Evolutionary conservation across 2,888 invertebrate genomes (phyloP).

Genomic region (Patella pellucida): DNA sequence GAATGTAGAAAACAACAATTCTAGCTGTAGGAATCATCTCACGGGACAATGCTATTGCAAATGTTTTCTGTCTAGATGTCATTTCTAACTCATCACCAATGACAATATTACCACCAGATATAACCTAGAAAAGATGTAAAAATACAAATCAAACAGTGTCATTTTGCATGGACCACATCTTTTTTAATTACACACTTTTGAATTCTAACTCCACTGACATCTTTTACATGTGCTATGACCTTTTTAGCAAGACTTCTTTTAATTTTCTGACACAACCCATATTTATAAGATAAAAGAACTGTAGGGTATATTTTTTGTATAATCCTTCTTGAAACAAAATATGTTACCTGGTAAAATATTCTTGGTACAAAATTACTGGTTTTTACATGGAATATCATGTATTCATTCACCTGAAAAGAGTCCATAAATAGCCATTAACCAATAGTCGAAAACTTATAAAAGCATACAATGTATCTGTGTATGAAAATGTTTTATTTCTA

Average conservation of each 20-base stretch:
- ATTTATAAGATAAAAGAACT: not conserved
- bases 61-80: conserved; percentile 72
- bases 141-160: not conserved
- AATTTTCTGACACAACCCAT: too few relatives aligned
- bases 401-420: conserved; percentile 84
- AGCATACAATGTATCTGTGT: too few relatives aligned
- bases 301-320: not conserved
- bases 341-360: conserved; percentile 84
- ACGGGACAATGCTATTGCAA: conserved; percentile 74
- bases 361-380: conserved; percentile 90
- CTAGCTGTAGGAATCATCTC: conserved; percentile 89
- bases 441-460: too few relatives aligned
- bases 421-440: not conserved
- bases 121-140: conserved; percentile 73
- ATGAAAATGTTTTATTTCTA: too few relatives aligned
- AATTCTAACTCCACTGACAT: too few relatives aligned
- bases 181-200: too few relatives aligned
- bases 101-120: conserved; percentile 92
- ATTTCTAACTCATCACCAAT: conserved; percentile 88
- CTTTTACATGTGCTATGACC: too few relatives aligned
- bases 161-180: too few relatives aligned
- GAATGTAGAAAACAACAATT: conserved; percentile 88
- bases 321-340: conserved; percentile 19
- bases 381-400: conserved; percentile 93
- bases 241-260: too few relatives aligned